Percentiles rank a stretch among this genome's conserved stretches.
phyloP scores from a whole-genome alignment of 2,113 vertebrate genomes.

The Chionodraco myersi region DNA sequence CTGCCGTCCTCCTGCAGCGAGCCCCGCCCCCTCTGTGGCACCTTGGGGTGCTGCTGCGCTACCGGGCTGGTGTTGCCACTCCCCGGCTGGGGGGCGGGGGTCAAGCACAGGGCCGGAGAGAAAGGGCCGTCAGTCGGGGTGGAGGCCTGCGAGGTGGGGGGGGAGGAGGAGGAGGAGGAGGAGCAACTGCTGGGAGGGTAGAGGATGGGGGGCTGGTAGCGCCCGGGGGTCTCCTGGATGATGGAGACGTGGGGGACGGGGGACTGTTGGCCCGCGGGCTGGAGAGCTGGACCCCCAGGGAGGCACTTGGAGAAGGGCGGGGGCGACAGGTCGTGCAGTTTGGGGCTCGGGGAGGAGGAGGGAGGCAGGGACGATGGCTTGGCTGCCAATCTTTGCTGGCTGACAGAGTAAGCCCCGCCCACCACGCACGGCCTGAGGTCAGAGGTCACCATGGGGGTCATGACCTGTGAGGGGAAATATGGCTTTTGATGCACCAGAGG shows the following conservation, averaged over 20 bases:
- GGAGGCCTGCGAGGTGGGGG: constrained; percentile 82
- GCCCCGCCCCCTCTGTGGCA: constrained; percentile 77
- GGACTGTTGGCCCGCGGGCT: constrained; percentile 75
- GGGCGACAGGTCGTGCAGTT: constrained; percentile 90
- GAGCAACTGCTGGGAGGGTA: constrained; percentile 84
- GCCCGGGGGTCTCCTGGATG: constrained; percentile 88
- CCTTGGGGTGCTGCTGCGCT: constrained; percentile 67
- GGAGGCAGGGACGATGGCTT: constrained; percentile 68
- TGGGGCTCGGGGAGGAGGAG: constrained; percentile 85
- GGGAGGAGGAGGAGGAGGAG: constrained; percentile 84
- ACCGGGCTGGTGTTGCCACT: constrained; percentile 63
- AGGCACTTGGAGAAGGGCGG: constrained; percentile 88
- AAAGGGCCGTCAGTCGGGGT: constrained; percentile 69
- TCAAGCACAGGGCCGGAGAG: constrained; percentile 52
- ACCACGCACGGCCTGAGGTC: constrained; percentile 87
- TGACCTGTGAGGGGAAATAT: constrained; percentile 87
- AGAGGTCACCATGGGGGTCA: constrained; percentile 82
- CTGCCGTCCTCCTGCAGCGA: constrained; percentile 87
- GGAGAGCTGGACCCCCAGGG: constrained; percentile 73
- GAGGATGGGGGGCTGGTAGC: constrained; percentile 86
- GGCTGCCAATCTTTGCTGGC: constrained; percentile 84
- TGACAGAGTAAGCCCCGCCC: constrained; percentile 82
- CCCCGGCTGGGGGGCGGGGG: constrained; percentile 35
- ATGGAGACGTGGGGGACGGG: constrained; percentile 85
- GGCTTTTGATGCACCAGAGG: constrained; percentile 85